phyloP scores from a whole-genome alignment of 1,140 invertebrate species.

The Hylaeus volcanicus region DNA sequence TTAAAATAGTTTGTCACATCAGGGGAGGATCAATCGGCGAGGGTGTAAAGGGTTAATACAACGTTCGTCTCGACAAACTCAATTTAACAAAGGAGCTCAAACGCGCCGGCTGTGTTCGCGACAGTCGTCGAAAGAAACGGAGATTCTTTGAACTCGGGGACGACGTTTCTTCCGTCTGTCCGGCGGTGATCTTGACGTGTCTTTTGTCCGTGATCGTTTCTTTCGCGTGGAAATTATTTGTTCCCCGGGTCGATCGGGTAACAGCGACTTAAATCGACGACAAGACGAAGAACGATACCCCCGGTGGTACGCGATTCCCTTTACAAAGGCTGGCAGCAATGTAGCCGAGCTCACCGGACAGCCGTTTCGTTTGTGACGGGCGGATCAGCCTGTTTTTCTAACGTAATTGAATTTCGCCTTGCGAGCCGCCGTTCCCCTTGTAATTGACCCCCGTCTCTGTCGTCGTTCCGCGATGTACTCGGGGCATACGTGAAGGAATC shows the following conservation, averaged over 20 bases:
- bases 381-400: constrained; percentile 73
- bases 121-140: constrained; percentile 8
- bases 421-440: constrained; percentile 63
- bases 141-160: background rate
- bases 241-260: constrained; percentile 5
- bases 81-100: background rate
- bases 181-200: constrained; percentile 1
- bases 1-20: too few species aligned
- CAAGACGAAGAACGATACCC: background rate
- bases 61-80: background rate
- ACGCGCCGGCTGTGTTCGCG: background rate
- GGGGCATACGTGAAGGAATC: constrained; percentile 45
- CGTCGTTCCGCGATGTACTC: constrained; percentile 43
- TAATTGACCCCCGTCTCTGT: constrained; percentile 69
- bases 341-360: constrained; percentile 47
- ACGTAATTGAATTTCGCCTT: constrained; percentile 72
- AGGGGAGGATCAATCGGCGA: too few species aligned
- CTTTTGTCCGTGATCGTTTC: constrained; percentile 12
- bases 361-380: constrained; percentile 68
- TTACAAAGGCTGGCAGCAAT: constrained; percentile 30
- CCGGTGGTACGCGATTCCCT: constrained; percentile 14
- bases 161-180: background rate
- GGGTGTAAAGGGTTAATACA: background rate
- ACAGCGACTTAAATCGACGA: constrained; percentile 18
- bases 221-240: constrained; percentile 21